phyloP scores from a whole-genome alignment of 2,797 vertebrate species.

The Sebastes baramenuke region DNA sequence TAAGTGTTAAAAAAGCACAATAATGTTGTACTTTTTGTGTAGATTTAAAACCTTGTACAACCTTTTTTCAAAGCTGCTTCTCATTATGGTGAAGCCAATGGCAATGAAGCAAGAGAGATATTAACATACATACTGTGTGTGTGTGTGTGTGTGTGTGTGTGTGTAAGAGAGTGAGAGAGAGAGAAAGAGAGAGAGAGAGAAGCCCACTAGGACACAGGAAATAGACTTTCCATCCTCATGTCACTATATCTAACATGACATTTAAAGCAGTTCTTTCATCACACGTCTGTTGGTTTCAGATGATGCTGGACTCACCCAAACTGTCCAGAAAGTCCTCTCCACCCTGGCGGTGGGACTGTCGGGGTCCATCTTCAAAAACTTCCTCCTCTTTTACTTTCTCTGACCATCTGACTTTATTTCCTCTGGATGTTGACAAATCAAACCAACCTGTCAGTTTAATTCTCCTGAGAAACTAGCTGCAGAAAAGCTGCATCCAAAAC shows the following conservation, averaged over 20 bases:
- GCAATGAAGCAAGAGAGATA: background rate
- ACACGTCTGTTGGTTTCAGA: fast-evolving
- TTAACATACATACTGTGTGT: too few relatives aligned
- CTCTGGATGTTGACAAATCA: background rate
- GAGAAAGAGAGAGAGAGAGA: background rate
- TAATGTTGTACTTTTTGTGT: background rate
- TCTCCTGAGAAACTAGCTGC: background rate
- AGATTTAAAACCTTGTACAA: too few relatives aligned
- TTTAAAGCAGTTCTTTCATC: background rate
- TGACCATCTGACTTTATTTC: background rate
- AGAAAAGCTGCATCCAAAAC: background rate
- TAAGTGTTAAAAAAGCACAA: background rate
- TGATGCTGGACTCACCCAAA: slow-evolving; percentile 75
- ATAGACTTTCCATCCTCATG: background rate
- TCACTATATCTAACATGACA: background rate
- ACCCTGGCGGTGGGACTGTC: slow-evolving; percentile 41
- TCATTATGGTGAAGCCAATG: background rate
- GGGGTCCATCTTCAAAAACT: slow-evolving; percentile 66
- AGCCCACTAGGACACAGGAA: background rate
- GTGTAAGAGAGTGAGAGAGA: too few relatives aligned
- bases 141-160: too few relatives aligned
- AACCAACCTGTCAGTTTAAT: background rate
- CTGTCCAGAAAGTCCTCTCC: slow-evolving; percentile 75
- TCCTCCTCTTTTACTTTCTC: background rate
- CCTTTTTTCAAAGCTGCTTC: background rate